These are phyloP conservation scores for Barnardius zonarius DNA, from an alignment of 2,113 vertebrate species.

Conservation along the genomic window DNA sequence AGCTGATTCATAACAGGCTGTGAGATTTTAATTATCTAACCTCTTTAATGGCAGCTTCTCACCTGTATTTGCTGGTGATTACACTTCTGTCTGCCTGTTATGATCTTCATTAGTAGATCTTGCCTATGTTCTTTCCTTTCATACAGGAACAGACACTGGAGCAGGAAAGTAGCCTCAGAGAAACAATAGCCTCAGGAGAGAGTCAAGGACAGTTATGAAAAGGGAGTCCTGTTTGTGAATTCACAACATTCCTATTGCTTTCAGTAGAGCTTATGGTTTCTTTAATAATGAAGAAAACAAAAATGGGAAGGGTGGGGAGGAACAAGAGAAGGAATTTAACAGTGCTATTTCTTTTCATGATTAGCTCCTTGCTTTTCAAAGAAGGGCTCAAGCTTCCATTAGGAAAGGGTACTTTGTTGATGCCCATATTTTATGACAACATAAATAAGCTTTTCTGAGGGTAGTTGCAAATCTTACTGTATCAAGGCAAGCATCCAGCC, in stretches of 20 bases:
- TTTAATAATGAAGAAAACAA: not conserved
- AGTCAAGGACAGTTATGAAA: not conserved
- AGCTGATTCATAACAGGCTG: not conserved
- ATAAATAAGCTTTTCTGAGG: not conserved
- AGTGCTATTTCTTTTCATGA: not conserved
- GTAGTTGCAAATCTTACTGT: not conserved
- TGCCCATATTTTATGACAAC: not conserved
- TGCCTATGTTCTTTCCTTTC: not conserved
- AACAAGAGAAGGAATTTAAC: not conserved
- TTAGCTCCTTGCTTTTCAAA: not conserved
- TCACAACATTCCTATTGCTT: not conserved
- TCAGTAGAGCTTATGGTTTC: not conserved
- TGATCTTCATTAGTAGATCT: not conserved
- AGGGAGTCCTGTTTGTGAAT: not conserved
- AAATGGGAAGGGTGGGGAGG: accelerated
- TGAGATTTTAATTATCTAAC: not conserved
- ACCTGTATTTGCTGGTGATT: not conserved
- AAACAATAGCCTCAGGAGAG: not conserved
- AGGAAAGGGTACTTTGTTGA: not conserved
- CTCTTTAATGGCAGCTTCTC: not conserved
- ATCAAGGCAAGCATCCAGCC: not conserved
- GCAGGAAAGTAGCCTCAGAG: not conserved
- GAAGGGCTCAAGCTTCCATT: not conserved
- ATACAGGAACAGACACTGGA: not conserved
- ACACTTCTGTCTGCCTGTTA: not conserved